These are phyloP conservation scores for Sparidentex hasta DNA, from an alignment of 2,797 vertebrate genomes.

Conservation along the genomic window DNA sequence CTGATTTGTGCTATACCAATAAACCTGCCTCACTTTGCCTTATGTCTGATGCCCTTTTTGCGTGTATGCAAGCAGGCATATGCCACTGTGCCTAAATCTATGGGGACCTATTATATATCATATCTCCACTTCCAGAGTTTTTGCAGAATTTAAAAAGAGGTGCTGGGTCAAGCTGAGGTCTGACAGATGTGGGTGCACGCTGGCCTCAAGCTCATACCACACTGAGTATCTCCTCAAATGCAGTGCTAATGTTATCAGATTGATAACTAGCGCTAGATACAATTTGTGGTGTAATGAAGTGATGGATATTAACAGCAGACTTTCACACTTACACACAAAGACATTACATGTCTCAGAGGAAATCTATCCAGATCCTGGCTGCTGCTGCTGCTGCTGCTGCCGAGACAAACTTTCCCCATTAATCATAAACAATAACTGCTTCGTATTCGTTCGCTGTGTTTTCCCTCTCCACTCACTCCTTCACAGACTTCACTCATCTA, in stretches of 20 bases:
- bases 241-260: background rate
- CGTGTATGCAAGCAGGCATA: background rate
- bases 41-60: background rate
- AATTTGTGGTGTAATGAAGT: background rate
- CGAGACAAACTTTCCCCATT: conserved; percentile 16
- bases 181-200: no score
- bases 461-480: background rate
- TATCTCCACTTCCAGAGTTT: background rate
- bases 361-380: background rate
- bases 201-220: background rate
- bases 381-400: background rate
- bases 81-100: background rate
- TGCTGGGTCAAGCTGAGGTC: background rate
- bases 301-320: conserved; percentile 21
- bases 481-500: background rate
- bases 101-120: background rate
- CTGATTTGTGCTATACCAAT: no score
- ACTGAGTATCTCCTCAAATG: background rate
- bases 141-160: background rate
- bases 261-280: background rate
- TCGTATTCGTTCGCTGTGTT: conserved; percentile 8
- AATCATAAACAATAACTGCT: conserved; percentile 18
- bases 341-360: conserved; percentile 12
- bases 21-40: background rate
- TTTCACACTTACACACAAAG: conserved; percentile 15